Evolutionary conservation across 2,797 vertebrate species (phyloP).

Genomic region (Neosilurus mollespiculum): DNA sequence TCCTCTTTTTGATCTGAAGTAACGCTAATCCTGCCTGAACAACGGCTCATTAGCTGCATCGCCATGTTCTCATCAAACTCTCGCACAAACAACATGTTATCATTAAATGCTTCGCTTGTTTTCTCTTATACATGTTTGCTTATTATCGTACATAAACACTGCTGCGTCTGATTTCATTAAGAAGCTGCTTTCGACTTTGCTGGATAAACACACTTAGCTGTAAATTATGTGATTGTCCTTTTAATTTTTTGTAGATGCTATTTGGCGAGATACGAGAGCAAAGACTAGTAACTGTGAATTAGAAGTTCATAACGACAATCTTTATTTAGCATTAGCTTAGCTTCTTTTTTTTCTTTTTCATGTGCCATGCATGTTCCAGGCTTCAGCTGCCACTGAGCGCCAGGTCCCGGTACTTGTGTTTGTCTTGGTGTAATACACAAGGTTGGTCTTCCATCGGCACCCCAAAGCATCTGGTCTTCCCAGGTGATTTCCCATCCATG

Average conservation of each 20-base stretch:
- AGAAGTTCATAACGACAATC: too few species aligned
- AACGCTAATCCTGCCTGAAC: conserved; percentile 29
- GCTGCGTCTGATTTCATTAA: background rate
- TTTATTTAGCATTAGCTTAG: background rate
- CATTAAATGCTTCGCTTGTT: background rate
- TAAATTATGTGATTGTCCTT: background rate
- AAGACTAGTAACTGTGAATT: background rate
- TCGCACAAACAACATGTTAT: conserved; percentile 8
- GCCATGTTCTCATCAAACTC: background rate
- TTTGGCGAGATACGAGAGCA: background rate
- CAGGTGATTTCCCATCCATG: too few species aligned
- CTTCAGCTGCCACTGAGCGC: too few species aligned
- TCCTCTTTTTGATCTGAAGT: background rate
- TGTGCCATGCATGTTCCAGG: too few species aligned
- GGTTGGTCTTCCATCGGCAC: too few species aligned
- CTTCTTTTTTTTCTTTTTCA: background rate
- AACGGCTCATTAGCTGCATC: conserved; percentile 21
- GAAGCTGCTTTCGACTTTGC: background rate
- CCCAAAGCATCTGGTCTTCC: too few species aligned
- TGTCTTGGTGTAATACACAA: too few species aligned
- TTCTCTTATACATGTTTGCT: background rate
- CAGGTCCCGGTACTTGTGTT: too few species aligned
- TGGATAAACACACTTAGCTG: background rate
- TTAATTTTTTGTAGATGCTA: background rate
- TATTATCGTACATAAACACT: background rate